Evolutionary conservation across 1,140 invertebrate species (phyloP).

Genomic region (Goniozus legneri): DNA sequence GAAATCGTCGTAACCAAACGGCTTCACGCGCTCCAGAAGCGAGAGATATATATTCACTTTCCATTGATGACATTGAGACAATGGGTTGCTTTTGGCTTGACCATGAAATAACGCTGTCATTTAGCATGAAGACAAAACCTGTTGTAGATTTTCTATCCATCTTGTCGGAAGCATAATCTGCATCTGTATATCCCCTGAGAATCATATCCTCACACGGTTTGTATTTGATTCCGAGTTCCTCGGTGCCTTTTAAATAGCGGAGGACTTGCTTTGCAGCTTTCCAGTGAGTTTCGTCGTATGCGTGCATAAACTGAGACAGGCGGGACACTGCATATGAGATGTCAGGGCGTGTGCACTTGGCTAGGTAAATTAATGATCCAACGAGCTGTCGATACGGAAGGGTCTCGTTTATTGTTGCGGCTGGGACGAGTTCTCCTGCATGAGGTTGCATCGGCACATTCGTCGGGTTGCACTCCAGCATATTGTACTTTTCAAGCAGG

Average conservation of each 20-base stretch:
- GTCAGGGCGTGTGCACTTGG: constrained; percentile 46
- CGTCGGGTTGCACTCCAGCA: neutral
- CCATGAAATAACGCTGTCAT: neutral
- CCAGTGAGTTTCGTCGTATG: neutral
- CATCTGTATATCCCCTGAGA: neutral
- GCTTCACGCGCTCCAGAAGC: neutral
- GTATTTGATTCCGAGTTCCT: neutral
- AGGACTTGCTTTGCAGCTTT: neutral
- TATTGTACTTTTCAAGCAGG: neutral
- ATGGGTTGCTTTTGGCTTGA: neutral
- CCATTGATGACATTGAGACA: neutral
- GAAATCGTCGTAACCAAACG: neutral
- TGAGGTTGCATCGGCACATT: neutral
- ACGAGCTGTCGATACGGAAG: constrained; percentile 36
- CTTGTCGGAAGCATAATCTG: neutral
- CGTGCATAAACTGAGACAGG: neutral
- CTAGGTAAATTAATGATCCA: constrained; percentile 44
- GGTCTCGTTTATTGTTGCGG: neutral
- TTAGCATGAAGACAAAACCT: neutral
- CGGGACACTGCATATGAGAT: constrained; percentile 44
- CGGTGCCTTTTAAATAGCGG: neutral
- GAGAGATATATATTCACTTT: neutral
- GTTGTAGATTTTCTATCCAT: neutral
- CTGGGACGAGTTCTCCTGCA: neutral
- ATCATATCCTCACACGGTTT: neutral